Conservation (phyloP, 1,140 invertebrate species). For the Hyles vespertilio region DNA sequence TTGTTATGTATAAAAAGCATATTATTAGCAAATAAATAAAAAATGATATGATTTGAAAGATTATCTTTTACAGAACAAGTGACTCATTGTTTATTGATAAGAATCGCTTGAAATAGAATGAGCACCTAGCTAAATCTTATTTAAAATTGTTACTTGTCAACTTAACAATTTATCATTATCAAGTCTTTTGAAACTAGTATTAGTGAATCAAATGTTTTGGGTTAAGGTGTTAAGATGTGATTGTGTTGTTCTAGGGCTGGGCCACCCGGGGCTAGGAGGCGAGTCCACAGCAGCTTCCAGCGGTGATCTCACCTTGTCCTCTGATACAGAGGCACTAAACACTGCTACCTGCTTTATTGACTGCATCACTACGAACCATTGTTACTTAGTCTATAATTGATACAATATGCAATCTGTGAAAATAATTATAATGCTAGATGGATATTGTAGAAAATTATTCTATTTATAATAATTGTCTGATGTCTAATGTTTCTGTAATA, state of each 20-base stretch:
- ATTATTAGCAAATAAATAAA: too few species aligned
- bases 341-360: slow-evolving; percentile 77
- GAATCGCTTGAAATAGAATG: too few species aligned
- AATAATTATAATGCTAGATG: slow-evolving; percentile 75
- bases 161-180: background rate
- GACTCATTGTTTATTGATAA: too few species aligned
- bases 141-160: too few species aligned
- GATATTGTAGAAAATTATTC: slow-evolving; percentile 76
- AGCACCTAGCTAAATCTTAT: too few species aligned
- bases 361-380: slow-evolving; percentile 76
- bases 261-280: slow-evolving; percentile 72
- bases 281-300: slow-evolving; percentile 70
- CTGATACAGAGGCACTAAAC: slow-evolving; percentile 72
- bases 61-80: too few species aligned
- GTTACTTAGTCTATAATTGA: slow-evolving; percentile 77
- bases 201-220: background rate
- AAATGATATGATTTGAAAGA: too few species aligned
- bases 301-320: slow-evolving; percentile 69
- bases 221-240: slow-evolving; percentile 7
- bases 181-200: background rate
- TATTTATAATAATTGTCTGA: slow-evolving; percentile 80
- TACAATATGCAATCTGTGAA: slow-evolving; percentile 82
- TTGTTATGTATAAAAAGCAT: too few species aligned
- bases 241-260: slow-evolving; percentile 65
- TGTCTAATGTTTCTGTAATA: slow-evolving; percentile 79